A percentile compares a stretch with the other conserved stretches of the same genome.
Evolutionary conservation across 1,140 invertebrate genomes (phyloP).

Genomic region (Musca domestica): DNA sequence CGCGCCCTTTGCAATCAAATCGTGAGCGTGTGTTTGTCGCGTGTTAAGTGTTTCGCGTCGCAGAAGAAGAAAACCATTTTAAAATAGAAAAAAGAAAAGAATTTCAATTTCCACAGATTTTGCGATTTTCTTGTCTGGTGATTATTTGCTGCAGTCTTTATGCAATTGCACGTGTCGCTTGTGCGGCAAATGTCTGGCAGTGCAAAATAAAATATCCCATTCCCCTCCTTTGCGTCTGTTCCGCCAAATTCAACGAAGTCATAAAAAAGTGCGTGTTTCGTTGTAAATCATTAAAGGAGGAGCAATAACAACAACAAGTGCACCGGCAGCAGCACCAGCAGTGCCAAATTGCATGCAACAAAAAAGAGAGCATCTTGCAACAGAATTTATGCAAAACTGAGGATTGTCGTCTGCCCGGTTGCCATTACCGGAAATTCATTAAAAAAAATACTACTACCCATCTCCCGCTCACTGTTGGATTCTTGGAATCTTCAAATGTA

Average conservation of each 20-base stretch:
- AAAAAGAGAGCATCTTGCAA: no score
- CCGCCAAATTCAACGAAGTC: neutral
- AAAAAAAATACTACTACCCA: neutral
- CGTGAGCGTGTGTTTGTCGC: no score
- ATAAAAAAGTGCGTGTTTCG: slow-evolving; percentile 3
- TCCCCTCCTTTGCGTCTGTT: neutral
- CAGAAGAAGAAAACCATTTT: neutral
- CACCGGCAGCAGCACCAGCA: neutral
- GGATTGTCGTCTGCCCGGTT: neutral
- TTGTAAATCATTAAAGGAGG: neutral
- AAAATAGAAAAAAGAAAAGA: neutral
- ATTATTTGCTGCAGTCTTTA: neutral
- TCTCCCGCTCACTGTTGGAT: neutral
- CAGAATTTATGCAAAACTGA: no score
- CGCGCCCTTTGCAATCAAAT: no score
- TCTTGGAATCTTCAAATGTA: slow-evolving; percentile 4
- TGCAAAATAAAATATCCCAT: neutral
- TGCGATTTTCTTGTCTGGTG: neutral
- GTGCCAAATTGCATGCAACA: no score
- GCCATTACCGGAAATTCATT: slow-evolving; percentile 13
- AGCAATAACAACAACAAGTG: slow-evolving; percentile 4
- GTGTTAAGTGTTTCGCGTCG: no score
- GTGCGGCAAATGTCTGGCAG: neutral
- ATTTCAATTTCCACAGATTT: neutral
- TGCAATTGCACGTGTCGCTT: slow-evolving; percentile 12